These are phyloP conservation scores for Psilopsiagon aymara DNA, from an alignment of 2,113 vertebrate genomes.

Conservation along the genomic window DNA sequence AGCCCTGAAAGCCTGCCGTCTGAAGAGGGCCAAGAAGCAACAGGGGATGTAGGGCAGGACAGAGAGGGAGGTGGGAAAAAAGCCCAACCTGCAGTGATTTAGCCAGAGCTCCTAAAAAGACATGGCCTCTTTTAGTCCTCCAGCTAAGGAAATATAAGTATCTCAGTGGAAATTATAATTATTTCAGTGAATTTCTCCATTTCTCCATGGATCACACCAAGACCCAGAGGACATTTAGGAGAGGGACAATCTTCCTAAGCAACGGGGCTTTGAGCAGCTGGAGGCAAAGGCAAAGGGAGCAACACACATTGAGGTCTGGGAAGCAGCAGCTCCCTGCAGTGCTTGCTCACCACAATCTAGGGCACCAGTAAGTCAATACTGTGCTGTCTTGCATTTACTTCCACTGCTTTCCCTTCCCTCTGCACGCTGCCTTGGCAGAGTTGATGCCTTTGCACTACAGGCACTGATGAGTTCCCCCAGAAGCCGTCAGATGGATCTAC, in stretches of 20 bases:
- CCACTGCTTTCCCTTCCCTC: neutral
- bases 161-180: neutral
- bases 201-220: fast-evolving
- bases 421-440: neutral
- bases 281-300: neutral
- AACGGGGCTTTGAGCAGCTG: fast-evolving
- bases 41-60: neutral
- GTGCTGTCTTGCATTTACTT: neutral
- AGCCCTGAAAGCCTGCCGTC: neutral
- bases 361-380: fast-evolving
- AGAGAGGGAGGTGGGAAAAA: neutral
- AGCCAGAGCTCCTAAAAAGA: neutral
- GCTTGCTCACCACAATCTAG: neutral
- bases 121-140: fast-evolving
- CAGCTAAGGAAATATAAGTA: neutral
- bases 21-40: neutral
- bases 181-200: neutral
- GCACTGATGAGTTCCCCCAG: slow-evolving; percentile 2
- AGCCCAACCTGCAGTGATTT: neutral
- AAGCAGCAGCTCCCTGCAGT: neutral
- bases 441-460: neutral
- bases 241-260: neutral
- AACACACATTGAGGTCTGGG: fast-evolving
- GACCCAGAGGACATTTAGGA: neutral
- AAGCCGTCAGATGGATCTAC: slow-evolving; percentile 13